phyloP scores from a whole-genome alignment of 92 coral and sea anemone genomes.

The Porites rus region DNA sequence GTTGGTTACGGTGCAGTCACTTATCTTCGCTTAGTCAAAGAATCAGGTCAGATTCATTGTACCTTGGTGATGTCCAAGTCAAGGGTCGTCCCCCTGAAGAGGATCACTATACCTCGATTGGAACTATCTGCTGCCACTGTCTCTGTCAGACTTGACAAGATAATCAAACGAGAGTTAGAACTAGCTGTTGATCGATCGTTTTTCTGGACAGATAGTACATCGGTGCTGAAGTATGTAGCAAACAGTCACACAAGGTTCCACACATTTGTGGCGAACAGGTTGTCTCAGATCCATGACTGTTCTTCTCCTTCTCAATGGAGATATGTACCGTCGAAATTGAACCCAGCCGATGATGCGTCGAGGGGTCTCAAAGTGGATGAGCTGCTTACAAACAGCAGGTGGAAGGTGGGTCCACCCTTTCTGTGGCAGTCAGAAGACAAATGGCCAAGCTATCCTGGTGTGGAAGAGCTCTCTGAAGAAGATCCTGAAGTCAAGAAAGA shows the following conservation, averaged over 20 bases:
- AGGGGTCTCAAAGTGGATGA: background rate
- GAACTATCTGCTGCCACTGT: slow-evolving; percentile 37
- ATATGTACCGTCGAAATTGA: too few species aligned
- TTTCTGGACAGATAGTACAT: slow-evolving; percentile 44
- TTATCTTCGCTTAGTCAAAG: too few species aligned
- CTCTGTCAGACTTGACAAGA: background rate
- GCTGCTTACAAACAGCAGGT: too few species aligned
- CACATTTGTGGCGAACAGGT: slow-evolving; percentile 31
- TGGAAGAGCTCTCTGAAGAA: too few species aligned
- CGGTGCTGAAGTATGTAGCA: slow-evolving; percentile 16
- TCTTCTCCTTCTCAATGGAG: too few species aligned
- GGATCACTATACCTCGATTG: slow-evolving; percentile 29
- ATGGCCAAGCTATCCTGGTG: too few species aligned
- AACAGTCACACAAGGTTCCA: slow-evolving; percentile 5
- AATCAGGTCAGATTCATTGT: background rate
- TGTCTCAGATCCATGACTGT: background rate
- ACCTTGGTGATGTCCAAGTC: slow-evolving; percentile 3
- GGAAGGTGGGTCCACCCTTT: too few species aligned
- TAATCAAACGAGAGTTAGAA: slow-evolving; percentile 1
- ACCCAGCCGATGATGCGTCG: too few species aligned
- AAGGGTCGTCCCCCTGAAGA: slow-evolving; percentile 6
- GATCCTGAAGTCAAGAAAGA: too few species aligned
- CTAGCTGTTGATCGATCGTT: slow-evolving; percentile 4
- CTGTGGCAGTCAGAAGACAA: too few species aligned
- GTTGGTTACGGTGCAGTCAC: too few species aligned